These are phyloP conservation scores for Leptopilina clavipes DNA, from an alignment of 1,140 invertebrate species.

Conservation along the genomic window DNA sequence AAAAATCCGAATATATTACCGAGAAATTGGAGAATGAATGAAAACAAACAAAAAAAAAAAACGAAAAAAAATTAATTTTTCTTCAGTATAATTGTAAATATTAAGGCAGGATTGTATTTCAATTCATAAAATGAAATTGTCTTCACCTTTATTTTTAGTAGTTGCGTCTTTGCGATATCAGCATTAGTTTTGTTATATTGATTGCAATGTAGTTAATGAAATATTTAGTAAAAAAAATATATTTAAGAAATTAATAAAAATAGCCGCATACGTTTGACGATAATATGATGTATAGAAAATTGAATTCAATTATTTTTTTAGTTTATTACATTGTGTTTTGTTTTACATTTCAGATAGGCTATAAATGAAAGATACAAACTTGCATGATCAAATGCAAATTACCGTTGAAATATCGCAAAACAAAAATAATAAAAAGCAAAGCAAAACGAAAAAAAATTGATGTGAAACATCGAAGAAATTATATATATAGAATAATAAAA, in stretches of 20 bases:
- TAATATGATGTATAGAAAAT: background rate
- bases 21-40: background rate
- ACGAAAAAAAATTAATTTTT: background rate
- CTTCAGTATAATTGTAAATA: constrained; percentile 22
- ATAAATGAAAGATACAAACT: constrained; percentile 13
- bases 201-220: constrained; percentile 4
- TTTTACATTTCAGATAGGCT: constrained; percentile 32
- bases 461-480: constrained; percentile 27
- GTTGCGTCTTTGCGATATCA: constrained; percentile 27
- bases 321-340: background rate
- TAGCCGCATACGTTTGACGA: constrained; percentile 16
- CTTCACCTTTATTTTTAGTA: background rate
- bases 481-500: background rate
- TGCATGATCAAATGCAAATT: background rate
- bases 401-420: background rate
- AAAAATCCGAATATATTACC: background rate
- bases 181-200: background rate
- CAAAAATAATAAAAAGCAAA: background rate
- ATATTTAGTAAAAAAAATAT: background rate
- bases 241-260: background rate
- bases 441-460: background rate
- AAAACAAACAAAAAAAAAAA: too few relatives aligned
- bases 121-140: background rate
- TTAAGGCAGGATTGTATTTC: background rate
- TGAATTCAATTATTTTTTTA: background rate